These are phyloP conservation scores for Lasioglossum leucozonium DNA, from an alignment of 2,888 invertebrate genomes.

Conservation along the genomic window DNA sequence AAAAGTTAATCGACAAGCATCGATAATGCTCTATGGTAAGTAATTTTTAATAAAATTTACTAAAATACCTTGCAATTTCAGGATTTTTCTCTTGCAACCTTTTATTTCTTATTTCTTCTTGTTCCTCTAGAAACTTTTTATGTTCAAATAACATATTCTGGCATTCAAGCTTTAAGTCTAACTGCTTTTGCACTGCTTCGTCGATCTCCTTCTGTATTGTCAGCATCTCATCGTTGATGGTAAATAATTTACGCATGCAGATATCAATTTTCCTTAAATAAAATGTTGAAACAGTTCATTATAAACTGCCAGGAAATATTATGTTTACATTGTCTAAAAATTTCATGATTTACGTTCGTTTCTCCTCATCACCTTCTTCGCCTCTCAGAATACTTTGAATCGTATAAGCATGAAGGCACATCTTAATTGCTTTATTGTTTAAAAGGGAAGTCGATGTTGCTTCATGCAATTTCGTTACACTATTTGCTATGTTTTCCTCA, in stretches of 20 bases:
- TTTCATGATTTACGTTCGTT: conserved; percentile 58
- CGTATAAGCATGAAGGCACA: conserved; percentile 66
- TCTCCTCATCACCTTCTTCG: conserved; percentile 43
- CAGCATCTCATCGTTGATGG: conserved; percentile 60
- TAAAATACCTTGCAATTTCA: conserved; percentile 56
- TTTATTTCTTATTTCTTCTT: conserved; percentile 53
- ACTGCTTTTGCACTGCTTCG: conserved; percentile 46
- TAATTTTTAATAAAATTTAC: background rate
- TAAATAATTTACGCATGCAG: conserved; percentile 61
- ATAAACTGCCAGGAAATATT: background rate
- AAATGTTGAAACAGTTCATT: background rate
- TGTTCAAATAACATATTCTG: conserved; percentile 64
- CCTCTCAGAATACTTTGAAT: conserved; percentile 61
- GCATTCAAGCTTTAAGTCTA: conserved; percentile 67
- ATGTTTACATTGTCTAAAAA: background rate
- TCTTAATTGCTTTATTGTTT: conserved; percentile 52
- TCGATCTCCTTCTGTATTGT: conserved; percentile 53
- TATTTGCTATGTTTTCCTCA: conserved; percentile 17
- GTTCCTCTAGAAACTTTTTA: conserved; percentile 67
- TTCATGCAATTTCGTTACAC: conserved; percentile 50
- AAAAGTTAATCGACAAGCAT: background rate
- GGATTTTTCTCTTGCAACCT: conserved; percentile 71
- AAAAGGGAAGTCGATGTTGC: conserved; percentile 51
- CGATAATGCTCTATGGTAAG: background rate
- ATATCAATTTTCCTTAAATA: conserved; percentile 63